Evolutionary conservation across 2,113 vertebrate species (phyloP), one percentile per base, ranked within the genome.

Genomic region (Sander lucioperca): DNA sequence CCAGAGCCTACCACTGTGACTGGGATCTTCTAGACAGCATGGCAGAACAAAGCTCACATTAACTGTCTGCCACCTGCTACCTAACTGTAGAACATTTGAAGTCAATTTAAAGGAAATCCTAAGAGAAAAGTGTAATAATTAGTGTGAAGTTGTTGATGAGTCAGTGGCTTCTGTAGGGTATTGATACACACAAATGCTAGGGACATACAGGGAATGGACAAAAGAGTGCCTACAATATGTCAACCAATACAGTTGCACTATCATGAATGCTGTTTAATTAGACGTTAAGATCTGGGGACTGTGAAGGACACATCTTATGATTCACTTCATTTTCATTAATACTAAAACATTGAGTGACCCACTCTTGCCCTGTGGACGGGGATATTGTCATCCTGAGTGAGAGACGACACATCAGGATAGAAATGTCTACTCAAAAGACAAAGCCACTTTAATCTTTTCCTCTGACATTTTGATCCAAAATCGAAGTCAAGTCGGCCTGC

Each of bases 41-140:
- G 27, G 53, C 25, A 30, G 64, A 68, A 74, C 71, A 83, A 69
- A 80, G 79, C 82, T 75, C 16, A 2, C 27, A 6, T 80, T 73
- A 81, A 78, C 54, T 23, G 19, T 53, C 80, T 77, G 74, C 65
- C 74, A 83, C 73, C 63, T 87, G 82, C 61, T 82, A 21, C 71
- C 67, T 13, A 27, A 51, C 79, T 71, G 51, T 58, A 51, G 69
- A 77, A 12, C 7, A 45, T 66, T 45, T 78, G 18, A 77, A 77
- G 62, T 56, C 25, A 65, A 14, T 82, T 65, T 30, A 67, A 82
- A 84, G 45, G 14, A 59, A 77, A 81, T 57, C 47, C 25, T 74
- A 8, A 47, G 65, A 74, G 58, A 74, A 30, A 43, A 18, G 30
- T 4, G 4, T 25, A 68, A 63, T 74, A 70, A 74, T 83, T 57